Evolutionary conservation across 2,113 vertebrate genomes (phyloP).

Genomic region (Tichodroma muraria): DNA sequence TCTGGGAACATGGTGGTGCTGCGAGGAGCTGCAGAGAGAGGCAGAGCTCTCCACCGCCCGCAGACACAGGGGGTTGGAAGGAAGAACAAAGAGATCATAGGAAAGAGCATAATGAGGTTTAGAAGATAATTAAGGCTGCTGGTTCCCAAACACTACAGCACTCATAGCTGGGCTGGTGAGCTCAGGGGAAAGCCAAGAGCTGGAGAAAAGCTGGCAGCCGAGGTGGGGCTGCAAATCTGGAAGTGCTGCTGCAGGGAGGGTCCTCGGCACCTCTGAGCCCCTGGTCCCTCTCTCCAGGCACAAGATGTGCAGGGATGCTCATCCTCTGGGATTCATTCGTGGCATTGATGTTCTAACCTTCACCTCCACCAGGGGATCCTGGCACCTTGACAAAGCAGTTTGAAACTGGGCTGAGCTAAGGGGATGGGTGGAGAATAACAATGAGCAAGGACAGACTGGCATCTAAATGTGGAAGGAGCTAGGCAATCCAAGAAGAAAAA

Average conservation of each 20-base stretch:
- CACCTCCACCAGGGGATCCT: not conserved
- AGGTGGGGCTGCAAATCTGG: not conserved
- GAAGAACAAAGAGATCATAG: not conserved
- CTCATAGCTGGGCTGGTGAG: not conserved
- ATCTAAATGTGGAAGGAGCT: not conserved
- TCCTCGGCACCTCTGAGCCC: not conserved
- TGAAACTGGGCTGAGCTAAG: constrained; percentile 9
- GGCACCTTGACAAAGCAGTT: constrained; percentile 5
- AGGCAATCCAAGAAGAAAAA: not conserved
- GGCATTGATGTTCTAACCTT: not conserved
- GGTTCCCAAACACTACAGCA: not conserved
- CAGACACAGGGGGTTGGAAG: not conserved
- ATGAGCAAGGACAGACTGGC: not conserved
- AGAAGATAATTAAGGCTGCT: not conserved
- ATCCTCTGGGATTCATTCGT: not conserved
- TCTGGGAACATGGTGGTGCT: not conserved
- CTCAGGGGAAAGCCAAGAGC: not conserved
- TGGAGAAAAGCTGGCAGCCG: not conserved
- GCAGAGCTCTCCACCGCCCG: not conserved
- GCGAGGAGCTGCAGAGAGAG: not conserved
- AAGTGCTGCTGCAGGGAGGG: not conserved
- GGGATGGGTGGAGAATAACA: constrained; percentile 1
- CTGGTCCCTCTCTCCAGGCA: not conserved
- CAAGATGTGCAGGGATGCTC: not conserved
- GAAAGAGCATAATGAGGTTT: not conserved